Conservation (phyloP, 2,113 vertebrate species). For the Leptobrachium leishanense region DNA sequence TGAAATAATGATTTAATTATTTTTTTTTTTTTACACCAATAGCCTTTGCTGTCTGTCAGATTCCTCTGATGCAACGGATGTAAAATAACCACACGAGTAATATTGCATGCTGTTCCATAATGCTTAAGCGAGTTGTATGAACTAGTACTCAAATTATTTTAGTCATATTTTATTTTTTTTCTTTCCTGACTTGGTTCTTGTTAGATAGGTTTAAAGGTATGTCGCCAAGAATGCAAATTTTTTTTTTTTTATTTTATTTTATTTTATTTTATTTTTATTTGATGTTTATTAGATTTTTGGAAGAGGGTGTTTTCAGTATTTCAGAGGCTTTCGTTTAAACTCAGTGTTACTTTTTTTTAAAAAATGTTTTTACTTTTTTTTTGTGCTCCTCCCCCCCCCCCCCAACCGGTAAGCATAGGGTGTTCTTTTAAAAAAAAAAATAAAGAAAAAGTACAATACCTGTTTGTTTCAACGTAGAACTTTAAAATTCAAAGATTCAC, state of each 20-base stretch:
- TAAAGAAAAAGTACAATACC: not conserved
- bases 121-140: slow-evolving; percentile 86
- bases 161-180: slow-evolving; percentile 68
- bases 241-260: slow-evolving; percentile 71
- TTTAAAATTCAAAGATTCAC: too few species aligned
- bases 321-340: slow-evolving; percentile 79
- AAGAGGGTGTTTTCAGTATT: slow-evolving; percentile 77
- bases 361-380: not conserved
- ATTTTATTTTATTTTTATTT: slow-evolving; percentile 68
- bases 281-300: slow-evolving; percentile 65
- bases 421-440: too few species aligned
- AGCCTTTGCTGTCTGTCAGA: slow-evolving; percentile 98
- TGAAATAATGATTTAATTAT: slow-evolving; percentile 71
- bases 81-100: slow-evolving; percentile 91
- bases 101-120: slow-evolving; percentile 97
- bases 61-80: slow-evolving; percentile 94
- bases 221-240: slow-evolving; percentile 79
- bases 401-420: not conserved
- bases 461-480: slow-evolving; percentile 25
- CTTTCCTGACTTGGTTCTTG: slow-evolving; percentile 75
- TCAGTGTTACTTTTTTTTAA: slow-evolving; percentile 73
- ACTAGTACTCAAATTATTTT: slow-evolving; percentile 85
- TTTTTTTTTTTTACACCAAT: slow-evolving; percentile 87
- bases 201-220: slow-evolving; percentile 79
- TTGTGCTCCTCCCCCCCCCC: too few species aligned